A percentile compares a stretch with the other conserved stretches of the same genome.
These are phyloP conservation scores for Muscicapa comitata DNA, from an alignment of 2,797 vertebrate genomes.

Conservation along the genomic window DNA sequence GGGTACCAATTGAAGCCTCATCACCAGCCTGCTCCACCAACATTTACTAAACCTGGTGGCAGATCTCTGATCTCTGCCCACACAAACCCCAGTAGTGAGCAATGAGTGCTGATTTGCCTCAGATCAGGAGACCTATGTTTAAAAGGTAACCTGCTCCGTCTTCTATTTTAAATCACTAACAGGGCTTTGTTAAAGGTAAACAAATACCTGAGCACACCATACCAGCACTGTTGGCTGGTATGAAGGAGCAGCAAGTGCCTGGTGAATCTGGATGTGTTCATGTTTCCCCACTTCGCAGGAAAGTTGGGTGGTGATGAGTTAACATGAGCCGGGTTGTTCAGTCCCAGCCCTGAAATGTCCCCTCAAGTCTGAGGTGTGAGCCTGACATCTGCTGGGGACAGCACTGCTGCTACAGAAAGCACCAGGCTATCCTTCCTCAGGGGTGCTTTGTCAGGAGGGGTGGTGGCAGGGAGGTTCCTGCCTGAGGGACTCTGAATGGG, in stretches of 20 bases:
- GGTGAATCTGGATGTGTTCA: neutral
- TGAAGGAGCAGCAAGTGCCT: neutral
- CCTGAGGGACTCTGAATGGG: too few species aligned
- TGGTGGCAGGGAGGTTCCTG: neutral
- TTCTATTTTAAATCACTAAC: neutral
- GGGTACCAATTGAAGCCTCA: neutral
- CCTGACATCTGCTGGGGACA: slow-evolving; percentile 33
- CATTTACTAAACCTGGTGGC: neutral
- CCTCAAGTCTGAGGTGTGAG: neutral
- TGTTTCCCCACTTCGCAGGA: neutral
- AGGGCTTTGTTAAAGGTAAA: neutral
- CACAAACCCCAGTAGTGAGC: neutral
- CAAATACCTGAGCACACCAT: neutral
- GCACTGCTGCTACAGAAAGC: neutral
- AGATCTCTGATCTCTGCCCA: neutral
- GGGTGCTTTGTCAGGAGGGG: neutral
- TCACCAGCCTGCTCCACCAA: neutral
- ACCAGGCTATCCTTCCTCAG: neutral
- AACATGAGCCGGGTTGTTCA: neutral
- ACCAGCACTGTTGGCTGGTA: neutral
- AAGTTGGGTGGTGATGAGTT: neutral
- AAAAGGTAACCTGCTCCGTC: neutral
- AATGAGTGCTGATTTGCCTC: neutral
- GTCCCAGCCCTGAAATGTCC: neutral
- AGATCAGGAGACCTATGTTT: neutral